Conservation (phyloP, 2,113 vertebrate genomes). For the Acrocephalus kingi region DNA sequence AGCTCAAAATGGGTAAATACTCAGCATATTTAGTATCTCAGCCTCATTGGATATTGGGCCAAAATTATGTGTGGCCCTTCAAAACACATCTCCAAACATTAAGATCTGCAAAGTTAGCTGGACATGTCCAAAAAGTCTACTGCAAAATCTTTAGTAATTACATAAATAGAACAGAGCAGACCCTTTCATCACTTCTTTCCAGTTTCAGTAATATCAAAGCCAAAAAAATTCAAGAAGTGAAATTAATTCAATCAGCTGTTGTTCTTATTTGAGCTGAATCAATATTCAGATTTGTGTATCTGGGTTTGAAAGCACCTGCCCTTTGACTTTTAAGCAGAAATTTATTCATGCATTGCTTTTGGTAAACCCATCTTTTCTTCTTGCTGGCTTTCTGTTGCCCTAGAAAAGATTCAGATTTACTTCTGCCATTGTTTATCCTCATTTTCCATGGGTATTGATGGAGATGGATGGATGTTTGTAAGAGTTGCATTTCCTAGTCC, state of each 20-base stretch:
- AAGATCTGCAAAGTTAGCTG: background rate
- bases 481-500: background rate
- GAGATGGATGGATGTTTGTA: background rate
- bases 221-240: background rate
- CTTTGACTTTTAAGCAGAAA: background rate
- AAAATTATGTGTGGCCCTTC: background rate
- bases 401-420: background rate
- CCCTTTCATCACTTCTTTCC: background rate
- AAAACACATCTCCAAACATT: background rate
- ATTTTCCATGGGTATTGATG: background rate
- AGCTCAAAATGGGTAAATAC: background rate
- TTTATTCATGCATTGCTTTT: background rate
- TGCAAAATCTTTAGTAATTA: background rate
- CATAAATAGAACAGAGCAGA: background rate
- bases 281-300: background rate
- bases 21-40: background rate
- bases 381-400: background rate
- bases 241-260: background rate
- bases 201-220: background rate
- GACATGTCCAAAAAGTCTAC: background rate
- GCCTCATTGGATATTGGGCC: background rate
- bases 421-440: background rate
- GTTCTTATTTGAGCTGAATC: constrained; percentile 6
- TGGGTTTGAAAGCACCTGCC: background rate
- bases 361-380: background rate